phyloP scores from a whole-genome alignment of 2,888 invertebrate species.

The Mythimna impura region DNA sequence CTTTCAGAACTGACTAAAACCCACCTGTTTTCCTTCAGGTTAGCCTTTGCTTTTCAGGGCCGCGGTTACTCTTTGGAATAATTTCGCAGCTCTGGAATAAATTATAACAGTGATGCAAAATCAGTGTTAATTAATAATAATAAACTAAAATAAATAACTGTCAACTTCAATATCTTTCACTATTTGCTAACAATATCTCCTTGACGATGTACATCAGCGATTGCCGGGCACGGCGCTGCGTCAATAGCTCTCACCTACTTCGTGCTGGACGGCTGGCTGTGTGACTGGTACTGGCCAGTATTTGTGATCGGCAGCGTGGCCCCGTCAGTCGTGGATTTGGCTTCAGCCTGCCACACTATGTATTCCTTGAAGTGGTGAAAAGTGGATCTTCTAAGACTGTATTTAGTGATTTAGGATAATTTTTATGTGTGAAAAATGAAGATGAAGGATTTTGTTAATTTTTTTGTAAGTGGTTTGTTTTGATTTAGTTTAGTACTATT shows the following conservation, averaged over 20 bases:
- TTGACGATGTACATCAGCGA: conserved; percentile 87
- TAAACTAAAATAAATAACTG: no score
- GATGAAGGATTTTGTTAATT: no score
- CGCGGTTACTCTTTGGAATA: no score
- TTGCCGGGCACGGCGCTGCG: conserved; percentile 91
- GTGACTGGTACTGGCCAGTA: conserved; percentile 93
- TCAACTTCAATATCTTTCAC: no score
- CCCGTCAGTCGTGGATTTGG: conserved; percentile 87
- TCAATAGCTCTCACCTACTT: conserved; percentile 92
- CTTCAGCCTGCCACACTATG: conserved; percentile 73
- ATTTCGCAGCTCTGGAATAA: no score
- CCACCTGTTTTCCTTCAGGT: no score
- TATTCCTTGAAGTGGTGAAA: conserved; percentile 74
- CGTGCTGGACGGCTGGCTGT: conserved; percentile 92
- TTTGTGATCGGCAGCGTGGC: conserved; percentile 91
- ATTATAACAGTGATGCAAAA: no score
- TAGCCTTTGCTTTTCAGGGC: no score
- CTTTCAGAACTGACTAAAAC: no score
- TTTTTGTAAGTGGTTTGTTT: no score
- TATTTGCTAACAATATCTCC: conserved; percentile 56
- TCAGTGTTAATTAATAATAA: no score
- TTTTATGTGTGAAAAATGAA: conserved; percentile 14
- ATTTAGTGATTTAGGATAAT: conserved; percentile 20
- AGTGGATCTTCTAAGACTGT: conserved; percentile 12
- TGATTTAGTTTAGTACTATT: no score